A percentile compares a stretch with the other conserved stretches of the same genome.
These are phyloP conservation scores for Mimumesa dahlbomi DNA, from an alignment of 2,888 invertebrate species.

Conservation along the genomic window DNA sequence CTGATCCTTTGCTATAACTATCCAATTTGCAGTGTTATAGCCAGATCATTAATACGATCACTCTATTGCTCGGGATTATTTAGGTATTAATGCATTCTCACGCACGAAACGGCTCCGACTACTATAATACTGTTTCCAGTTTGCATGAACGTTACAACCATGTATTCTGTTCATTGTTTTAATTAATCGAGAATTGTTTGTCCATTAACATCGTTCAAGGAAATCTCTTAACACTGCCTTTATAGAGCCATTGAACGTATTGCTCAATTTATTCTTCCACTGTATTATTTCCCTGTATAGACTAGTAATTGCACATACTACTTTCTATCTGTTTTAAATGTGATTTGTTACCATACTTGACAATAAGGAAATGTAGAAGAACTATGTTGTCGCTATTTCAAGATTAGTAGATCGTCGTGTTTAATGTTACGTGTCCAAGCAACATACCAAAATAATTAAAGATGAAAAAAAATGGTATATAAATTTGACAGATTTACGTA, in stretches of 20 bases:
- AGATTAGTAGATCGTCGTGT: slow-evolving; percentile 21
- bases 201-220: slow-evolving; percentile 28
- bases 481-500: slow-evolving; percentile 27
- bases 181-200: slow-evolving; percentile 18
- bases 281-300: slow-evolving; percentile 40
- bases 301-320: slow-evolving; percentile 35
- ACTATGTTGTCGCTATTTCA: slow-evolving; percentile 8
- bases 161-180: slow-evolving; percentile 22
- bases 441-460: slow-evolving; percentile 22
- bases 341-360: slow-evolving; percentile 60
- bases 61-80: background rate
- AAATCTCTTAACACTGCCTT: slow-evolving; percentile 61
- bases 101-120: background rate
- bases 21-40: background rate
- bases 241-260: slow-evolving; percentile 57
- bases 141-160: slow-evolving; percentile 4
- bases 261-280: slow-evolving; percentile 64
- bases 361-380: slow-evolving; percentile 54
- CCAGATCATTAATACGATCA: background rate
- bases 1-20: slow-evolving; percentile 19
- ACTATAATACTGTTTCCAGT: slow-evolving; percentile 2
- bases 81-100: slow-evolving; percentile 1
- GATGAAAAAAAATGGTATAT: slow-evolving; percentile 5
- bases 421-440: slow-evolving; percentile 6
- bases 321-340: slow-evolving; percentile 53